Percentiles rank a stretch among this genome's conserved stretches.
These are phyloP conservation scores for Pantherophis guttatus DNA, from an alignment of 2,113 vertebrate genomes.

Conservation along the genomic window DNA sequence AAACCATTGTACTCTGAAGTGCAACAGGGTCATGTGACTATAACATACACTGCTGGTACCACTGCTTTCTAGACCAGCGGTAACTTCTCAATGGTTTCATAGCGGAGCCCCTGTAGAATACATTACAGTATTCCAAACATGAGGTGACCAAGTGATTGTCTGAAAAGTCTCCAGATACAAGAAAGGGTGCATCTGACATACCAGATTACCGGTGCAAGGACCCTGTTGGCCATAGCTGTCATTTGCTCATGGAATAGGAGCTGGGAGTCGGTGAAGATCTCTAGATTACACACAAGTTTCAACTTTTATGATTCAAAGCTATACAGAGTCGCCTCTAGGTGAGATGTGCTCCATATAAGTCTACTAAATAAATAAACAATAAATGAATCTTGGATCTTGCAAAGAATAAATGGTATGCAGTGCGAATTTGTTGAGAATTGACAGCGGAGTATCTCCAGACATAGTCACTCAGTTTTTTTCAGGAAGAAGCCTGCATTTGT, in stretches of 20 bases:
- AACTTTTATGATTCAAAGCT: neutral
- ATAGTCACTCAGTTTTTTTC: neutral
- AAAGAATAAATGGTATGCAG: neutral
- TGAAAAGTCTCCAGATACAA: neutral
- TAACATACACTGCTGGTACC: neutral
- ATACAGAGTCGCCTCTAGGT: neutral
- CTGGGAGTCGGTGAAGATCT: neutral
- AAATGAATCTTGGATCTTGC: neutral
- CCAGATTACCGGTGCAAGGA: neutral
- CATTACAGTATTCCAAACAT: neutral
- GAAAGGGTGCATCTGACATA: neutral
- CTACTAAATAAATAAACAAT: neutral
- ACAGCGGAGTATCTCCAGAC: neutral
- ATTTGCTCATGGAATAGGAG: neutral
- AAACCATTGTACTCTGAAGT: neutral
- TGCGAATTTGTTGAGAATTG: neutral
- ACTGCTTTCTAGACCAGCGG: neutral
- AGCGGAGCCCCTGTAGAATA: neutral
- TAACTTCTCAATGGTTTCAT: neutral
- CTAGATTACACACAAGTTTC: neutral
- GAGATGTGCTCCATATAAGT: neutral
- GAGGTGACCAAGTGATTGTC: neutral
- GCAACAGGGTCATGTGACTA: neutral
- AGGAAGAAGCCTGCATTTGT: neutral
- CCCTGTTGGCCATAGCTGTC: neutral